Evolutionary conservation across 1,140 invertebrate genomes (phyloP).

Genomic region (Lordiphosa collinella): DNA sequence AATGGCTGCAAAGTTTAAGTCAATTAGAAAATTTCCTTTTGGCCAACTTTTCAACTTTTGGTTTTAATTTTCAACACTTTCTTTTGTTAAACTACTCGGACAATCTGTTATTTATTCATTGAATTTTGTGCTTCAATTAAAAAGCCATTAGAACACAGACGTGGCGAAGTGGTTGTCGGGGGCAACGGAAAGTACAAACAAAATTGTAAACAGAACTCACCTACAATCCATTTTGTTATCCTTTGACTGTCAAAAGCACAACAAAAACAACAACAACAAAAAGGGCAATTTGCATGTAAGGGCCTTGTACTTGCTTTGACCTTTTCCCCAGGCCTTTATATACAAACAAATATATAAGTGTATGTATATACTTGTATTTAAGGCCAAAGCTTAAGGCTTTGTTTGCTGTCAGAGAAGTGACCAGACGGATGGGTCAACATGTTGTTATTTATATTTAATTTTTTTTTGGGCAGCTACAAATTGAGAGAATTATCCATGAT

Average conservation of each 20-base stretch:
- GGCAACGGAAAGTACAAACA: conserved; percentile 46
- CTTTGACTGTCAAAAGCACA: conserved; percentile 61
- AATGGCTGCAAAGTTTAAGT: conserved; percentile 42
- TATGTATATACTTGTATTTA: conserved; percentile 48
- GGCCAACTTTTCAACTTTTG: conserved; percentile 34
- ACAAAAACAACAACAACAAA: conserved; percentile 5
- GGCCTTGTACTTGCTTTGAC: conserved; percentile 60
- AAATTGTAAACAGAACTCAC: conserved; percentile 47
- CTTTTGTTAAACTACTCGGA: conserved; percentile 6
- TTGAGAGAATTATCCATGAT: neutral
- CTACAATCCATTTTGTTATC: conserved; percentile 65
- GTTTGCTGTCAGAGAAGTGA: conserved; percentile 22
- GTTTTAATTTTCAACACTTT: conserved; percentile 6
- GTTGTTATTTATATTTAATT: conserved; percentile 60
- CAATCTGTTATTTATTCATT: conserved; percentile 70
- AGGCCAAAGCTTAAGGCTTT: conserved; percentile 33
- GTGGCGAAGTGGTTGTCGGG: conserved; percentile 56
- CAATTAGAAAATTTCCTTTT: conserved; percentile 60
- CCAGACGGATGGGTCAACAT: conserved; percentile 44
- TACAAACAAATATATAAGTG: no score
- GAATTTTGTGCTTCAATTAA: conserved; percentile 70
- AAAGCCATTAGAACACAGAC: conserved; percentile 59
- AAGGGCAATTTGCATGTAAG: conserved; percentile 65
- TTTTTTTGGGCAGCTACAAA: no score
- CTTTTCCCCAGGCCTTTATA: conserved; percentile 44